Percentiles rank a stretch among this genome's conserved stretches.
phyloP scores from a whole-genome alignment of 1,140 invertebrate genomes.

The Drosophila burlai region DNA sequence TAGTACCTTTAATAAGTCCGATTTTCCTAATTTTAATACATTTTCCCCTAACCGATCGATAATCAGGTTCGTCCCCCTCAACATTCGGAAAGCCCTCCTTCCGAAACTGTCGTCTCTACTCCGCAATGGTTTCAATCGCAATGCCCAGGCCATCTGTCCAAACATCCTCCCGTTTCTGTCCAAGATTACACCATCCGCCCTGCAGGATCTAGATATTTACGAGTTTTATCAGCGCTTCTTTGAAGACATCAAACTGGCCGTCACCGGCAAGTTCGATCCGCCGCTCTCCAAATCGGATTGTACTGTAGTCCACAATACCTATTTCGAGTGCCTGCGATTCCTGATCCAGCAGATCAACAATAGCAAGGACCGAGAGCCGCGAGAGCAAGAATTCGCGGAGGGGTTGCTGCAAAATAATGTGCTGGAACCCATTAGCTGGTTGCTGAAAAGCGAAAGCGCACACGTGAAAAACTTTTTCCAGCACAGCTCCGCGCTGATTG shows the following conservation, averaged over 20 bases:
- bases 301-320: constrained; percentile 87
- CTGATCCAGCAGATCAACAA: constrained; percentile 85
- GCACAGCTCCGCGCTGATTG: constrained; percentile 86
- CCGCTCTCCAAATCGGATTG: constrained; percentile 86
- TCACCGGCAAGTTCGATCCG: constrained; percentile 51
- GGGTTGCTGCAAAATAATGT: constrained; percentile 85
- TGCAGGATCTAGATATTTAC: constrained; percentile 85
- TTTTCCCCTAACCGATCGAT: no score
- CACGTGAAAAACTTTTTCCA: constrained; percentile 86
- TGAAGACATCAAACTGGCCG: constrained; percentile 86
- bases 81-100: constrained; percentile 89
- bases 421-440: constrained; percentile 85
- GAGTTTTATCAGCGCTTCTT: constrained; percentile 90
- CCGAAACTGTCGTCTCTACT: constrained; percentile 90
- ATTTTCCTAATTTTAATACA: neutral
- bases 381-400: constrained; percentile 35
- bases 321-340: constrained; percentile 90
- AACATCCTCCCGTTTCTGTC: constrained; percentile 91
- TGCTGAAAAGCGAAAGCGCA: constrained; percentile 80
- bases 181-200: constrained; percentile 86
- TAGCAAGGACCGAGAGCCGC: constrained; percentile 6
- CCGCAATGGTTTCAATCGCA: constrained; percentile 90
- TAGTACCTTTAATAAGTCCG: neutral
- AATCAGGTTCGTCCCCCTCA: constrained; percentile 88
- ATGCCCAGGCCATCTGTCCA: constrained; percentile 89